Evolutionary conservation across 2,888 invertebrate species (phyloP), one percentile per base, ranked within the genome.

Genomic region (Scotopteryx bipunctaria): DNA sequence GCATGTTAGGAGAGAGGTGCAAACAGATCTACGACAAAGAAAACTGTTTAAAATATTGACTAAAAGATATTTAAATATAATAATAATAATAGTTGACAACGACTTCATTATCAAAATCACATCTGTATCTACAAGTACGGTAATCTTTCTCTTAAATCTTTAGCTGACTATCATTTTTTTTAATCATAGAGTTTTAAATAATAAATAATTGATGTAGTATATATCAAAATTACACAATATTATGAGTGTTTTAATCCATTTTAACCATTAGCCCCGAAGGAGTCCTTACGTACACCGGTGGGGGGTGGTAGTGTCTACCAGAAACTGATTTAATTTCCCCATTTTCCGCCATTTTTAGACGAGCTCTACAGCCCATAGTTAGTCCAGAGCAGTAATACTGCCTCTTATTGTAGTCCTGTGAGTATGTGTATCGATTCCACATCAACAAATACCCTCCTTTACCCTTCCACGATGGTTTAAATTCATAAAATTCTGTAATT

Each of bases 261-360:
- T 50, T 54, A 13, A 58, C 15, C 23, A 41, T 48, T 2, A 17
- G 8, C 5, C 58, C 58, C 14, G 14, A 15, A n/a, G 15, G 6
- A 21, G 44, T 45, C 16, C 42, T 47, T 0, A 27, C 14, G 35
- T 59, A 59, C 0, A 11, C 5, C 1, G 59, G 55, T 6, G 53
- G 49, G 1, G 23, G 11, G 5, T 59, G 59, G 0, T 6, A 25
- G 14, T 59, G 59, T 1, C 9, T 4, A 0, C 50, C 50, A 21
- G 43, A 17, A 14, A 37, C 13, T 9, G 17, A 45, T 11, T 31
- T 5, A 5, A 59, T 45, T 0, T n/a, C 17, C 9, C 50, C 53
- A 23, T 47, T 9, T 0, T 11, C 1, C 4, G 19, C 35, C 11
- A 59, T 25, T 13, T 45, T 54, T 0, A 57, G 21, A 11, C 44